Evolutionary conservation across 2,888 invertebrate species (phyloP).

Genomic region (Notodonta dromedarius): DNA sequence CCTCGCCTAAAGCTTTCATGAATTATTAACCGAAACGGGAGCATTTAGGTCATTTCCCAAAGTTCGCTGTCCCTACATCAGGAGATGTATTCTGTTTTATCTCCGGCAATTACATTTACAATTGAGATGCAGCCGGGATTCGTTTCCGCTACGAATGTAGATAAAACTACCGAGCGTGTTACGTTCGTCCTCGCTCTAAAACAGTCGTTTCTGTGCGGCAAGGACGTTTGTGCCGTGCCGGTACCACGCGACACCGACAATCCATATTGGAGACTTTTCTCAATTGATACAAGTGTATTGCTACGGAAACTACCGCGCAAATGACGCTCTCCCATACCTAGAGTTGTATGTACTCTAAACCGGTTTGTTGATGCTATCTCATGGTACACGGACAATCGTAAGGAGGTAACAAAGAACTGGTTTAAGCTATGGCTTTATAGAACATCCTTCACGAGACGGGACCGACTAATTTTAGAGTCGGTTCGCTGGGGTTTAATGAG

Average conservation of each 20-base stretch:
- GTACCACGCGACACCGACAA: constrained; percentile 41
- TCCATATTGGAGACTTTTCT: constrained; percentile 41
- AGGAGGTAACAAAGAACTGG: constrained; percentile 64
- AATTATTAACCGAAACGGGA: constrained; percentile 45
- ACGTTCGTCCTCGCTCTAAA: constrained; percentile 51
- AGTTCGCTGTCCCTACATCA: constrained; percentile 35
- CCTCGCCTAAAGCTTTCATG: constrained; percentile 30
- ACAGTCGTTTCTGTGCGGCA: constrained; percentile 50
- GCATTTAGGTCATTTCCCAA: constrained; percentile 40
- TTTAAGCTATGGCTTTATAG: constrained; percentile 58
- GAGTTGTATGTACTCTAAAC: constrained; percentile 42
- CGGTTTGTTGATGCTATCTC: constrained; percentile 38
- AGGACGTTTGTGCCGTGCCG: constrained; percentile 40
- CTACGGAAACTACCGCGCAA: constrained; percentile 39
- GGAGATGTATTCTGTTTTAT: constrained; percentile 49
- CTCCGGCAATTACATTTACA: constrained; percentile 55
- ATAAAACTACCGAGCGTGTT: constrained; percentile 40
- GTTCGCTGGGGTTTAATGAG: constrained; percentile 39
- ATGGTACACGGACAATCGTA: constrained; percentile 47
- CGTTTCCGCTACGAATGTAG: constrained; percentile 56
- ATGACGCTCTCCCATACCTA: constrained; percentile 30
- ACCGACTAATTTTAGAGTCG: constrained; percentile 49
- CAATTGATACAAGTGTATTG: constrained; percentile 42
- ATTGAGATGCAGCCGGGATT: constrained; percentile 56
- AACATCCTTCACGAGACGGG: constrained; percentile 44